Base-by-base conservation (phyloP, 2,888 invertebrate genomes). In the Argynnis bischoffii region DNA sequence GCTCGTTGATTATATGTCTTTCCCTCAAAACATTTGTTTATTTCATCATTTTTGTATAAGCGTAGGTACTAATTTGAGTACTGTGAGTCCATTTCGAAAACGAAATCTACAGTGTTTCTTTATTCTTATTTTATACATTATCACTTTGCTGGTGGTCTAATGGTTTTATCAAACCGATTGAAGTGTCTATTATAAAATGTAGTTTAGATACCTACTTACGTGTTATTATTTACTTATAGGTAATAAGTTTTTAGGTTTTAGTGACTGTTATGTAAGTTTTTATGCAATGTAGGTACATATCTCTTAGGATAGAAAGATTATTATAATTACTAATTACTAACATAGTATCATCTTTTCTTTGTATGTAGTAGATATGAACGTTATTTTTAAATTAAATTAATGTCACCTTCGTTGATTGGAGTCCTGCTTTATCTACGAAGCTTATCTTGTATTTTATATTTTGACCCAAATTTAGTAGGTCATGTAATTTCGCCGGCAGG, bases 401-500 rank as follows among this genome's bases (percentile, higher is more conserved):
- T 59, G 54, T 18, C 57, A 48, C 18, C 16, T 54, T 54, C 13
- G 26, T 15, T 51, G 50, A 51, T 47, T 53, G 18, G 55, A 50
- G 60, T 66, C 54, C 47, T 41, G 41, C 55, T 54, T 66, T 61
- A 59, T 61, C 60, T 60, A 21, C 15, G 26, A 3, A 31, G 21
- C 55, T 61, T 61, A 66, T 66, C 66, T 55, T 54, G 55, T 50
- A 50, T 66, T 61, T 69, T 63, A 41, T 31, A 53, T 66, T 69
- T 35, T 47, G 60, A 60, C 63, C 66, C 55, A 66, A 69, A 63
- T 64, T 65, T 59, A 47, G 53, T 48, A 54, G 57, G 69, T 66
- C 46, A 57, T 56, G 63, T 59, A 54, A 57, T 55, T 18, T 51
- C 55, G 18, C n/a, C 61, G 69, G 69, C 70, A 71, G 70, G 70